Conservation (phyloP, 1,140 invertebrate genomes). For the Drosophila lacteicornis region DNA sequence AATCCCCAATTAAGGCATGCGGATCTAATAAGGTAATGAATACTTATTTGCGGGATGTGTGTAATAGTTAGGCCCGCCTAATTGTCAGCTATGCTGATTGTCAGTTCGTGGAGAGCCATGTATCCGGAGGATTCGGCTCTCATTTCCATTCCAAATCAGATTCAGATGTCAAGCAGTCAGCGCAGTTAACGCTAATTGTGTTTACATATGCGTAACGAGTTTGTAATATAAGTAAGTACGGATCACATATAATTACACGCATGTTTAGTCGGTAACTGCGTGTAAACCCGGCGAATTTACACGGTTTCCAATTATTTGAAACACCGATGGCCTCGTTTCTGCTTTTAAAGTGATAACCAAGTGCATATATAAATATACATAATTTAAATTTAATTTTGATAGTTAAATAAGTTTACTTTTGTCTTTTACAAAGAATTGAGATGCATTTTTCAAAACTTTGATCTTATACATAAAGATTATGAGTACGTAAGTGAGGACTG, state of each 20-base stretch:
- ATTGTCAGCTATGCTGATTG: conserved; percentile 27
- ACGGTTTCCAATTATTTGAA: conserved; percentile 26
- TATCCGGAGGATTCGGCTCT: neutral
- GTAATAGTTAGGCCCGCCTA: neutral
- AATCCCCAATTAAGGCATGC: neutral
- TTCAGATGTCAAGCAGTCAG: conserved; percentile 37
- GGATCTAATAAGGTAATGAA: neutral
- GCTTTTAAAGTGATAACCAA: no score
- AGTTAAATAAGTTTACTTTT: no score
- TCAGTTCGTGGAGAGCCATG: conserved; percentile 3
- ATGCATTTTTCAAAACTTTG: no score
- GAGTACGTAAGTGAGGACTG: no score
- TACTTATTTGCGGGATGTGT: no score
- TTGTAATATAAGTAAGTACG: conserved; percentile 3
- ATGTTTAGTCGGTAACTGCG: conserved; percentile 45
- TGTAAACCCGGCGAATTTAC: conserved; percentile 10
- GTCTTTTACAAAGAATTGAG: no score
- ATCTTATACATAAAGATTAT: no score
- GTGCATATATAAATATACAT: no score
- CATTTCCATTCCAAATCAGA: neutral
- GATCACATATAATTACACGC: conserved; percentile 30
- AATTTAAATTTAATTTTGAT: no score
- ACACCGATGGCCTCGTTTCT: neutral
- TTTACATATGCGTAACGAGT: conserved; percentile 53
- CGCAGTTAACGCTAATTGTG: conserved; percentile 44